phyloP scores from a whole-genome alignment of 2,888 invertebrate genomes.

The Syrista parreyssii region DNA sequence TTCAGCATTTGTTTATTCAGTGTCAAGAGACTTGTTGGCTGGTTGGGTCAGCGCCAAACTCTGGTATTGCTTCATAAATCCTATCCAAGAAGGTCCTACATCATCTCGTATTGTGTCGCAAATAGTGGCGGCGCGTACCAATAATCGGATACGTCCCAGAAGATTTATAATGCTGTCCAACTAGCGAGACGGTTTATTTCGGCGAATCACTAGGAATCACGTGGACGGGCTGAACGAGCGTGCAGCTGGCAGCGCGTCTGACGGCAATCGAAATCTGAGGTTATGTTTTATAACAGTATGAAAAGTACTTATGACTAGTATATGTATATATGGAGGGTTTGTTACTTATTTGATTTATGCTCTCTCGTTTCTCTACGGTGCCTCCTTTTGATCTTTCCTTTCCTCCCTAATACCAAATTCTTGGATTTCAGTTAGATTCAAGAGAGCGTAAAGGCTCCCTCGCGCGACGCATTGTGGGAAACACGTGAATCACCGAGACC shows the following conservation, averaged over 20 bases:
- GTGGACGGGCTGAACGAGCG: background rate
- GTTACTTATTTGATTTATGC: background rate
- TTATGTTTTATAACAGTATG: background rate
- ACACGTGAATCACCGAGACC: background rate
- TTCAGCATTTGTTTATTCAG: conserved; percentile 50
- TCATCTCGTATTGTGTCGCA: conserved; percentile 55
- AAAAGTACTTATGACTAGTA: background rate
- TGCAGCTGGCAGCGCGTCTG: background rate
- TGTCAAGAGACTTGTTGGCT: conserved; percentile 49
- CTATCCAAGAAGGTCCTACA: conserved; percentile 50
- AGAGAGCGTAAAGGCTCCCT: background rate
- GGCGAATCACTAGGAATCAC: background rate
- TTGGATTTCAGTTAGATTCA: background rate
- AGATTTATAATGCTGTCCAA: conserved; percentile 43
- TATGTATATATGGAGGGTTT: background rate
- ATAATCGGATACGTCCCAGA: conserved; percentile 52
- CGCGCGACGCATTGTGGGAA: background rate
- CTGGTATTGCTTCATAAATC: conserved; percentile 60
- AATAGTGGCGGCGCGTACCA: conserved; percentile 51
- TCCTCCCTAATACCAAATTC: background rate
- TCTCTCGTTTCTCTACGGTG: background rate
- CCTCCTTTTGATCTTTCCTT: background rate
- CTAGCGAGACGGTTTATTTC: background rate
- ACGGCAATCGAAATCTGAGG: background rate
- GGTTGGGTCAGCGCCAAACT: conserved; percentile 55